A percentile compares a stretch with the other conserved stretches of the same genome.
phyloP scores from a whole-genome alignment of 2,113 vertebrate species.

The Podarcis muralis region DNA sequence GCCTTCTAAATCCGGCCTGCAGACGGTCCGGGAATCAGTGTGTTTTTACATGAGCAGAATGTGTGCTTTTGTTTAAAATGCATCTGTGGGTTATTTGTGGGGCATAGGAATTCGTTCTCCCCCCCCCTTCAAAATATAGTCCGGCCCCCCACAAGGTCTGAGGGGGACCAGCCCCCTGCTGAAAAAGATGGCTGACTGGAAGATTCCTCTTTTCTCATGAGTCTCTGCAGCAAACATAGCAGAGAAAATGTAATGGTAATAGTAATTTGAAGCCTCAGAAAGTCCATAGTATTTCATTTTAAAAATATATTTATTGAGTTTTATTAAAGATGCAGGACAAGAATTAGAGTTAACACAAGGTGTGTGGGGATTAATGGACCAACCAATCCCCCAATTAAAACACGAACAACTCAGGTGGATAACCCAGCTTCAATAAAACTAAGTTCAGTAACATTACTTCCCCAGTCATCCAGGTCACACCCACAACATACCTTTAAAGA shows the following conservation, averaged over 20 bases:
- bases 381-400: not conserved
- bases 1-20: too few species aligned
- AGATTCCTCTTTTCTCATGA: not conserved
- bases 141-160: too few species aligned
- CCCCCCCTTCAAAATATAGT: too few species aligned
- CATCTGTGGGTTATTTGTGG: too few species aligned
- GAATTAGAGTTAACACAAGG: too few species aligned
- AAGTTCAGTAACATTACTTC: not conserved
- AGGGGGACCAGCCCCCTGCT: too few species aligned
- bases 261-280: not conserved
- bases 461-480: not conserved
- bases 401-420: not conserved
- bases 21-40: too few species aligned
- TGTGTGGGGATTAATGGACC: not conserved
- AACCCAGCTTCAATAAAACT: not conserved
- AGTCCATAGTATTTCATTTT: not conserved
- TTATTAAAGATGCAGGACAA: not conserved
- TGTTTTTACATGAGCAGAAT: too few species aligned
- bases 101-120: too few species aligned
- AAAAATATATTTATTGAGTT: not conserved
- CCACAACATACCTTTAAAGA: too few species aligned
- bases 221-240: not conserved
- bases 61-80: too few species aligned
- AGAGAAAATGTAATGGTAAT: constrained; percentile 28
- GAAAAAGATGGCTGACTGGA: too few species aligned